These are phyloP conservation scores for Psittacula derbiana DNA, from an alignment of 2,797 vertebrate species.

Conservation along the genomic window DNA sequence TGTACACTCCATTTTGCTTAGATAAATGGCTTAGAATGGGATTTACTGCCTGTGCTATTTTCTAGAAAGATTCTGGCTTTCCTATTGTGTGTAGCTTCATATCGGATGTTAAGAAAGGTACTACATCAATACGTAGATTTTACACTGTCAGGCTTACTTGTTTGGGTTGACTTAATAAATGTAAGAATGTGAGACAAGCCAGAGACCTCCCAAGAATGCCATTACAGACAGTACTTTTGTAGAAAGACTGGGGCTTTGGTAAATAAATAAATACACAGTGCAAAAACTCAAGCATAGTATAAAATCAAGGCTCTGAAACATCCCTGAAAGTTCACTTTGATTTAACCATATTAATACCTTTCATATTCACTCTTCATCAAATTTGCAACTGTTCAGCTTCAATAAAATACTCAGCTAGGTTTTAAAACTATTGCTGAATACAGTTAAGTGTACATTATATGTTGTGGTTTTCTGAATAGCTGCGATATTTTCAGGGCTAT, in stretches of 20 bases:
- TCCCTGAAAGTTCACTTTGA: neutral
- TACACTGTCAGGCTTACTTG: neutral
- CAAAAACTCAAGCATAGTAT: neutral
- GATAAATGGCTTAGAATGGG: slow-evolving; percentile 68
- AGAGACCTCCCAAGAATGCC: neutral
- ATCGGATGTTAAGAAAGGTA: neutral
- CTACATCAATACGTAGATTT: neutral
- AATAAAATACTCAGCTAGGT: neutral
- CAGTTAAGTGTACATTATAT: neutral
- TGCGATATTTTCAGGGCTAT: neutral
- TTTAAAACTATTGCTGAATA: neutral
- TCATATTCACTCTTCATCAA: neutral
- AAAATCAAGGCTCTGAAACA: neutral
- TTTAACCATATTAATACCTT: neutral
- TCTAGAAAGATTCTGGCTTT: slow-evolving; percentile 22
- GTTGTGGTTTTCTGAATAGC: neutral
- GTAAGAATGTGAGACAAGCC: neutral
- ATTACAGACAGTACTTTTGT: neutral
- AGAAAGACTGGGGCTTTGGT: neutral
- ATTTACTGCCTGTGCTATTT: slow-evolving; percentile 62
- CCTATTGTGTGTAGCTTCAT: neutral
- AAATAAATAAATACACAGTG: neutral
- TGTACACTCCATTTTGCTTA: slow-evolving; percentile 66
- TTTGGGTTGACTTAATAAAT: neutral
- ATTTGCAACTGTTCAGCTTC: neutral